Conservation (phyloP, 2,888 invertebrate genomes). For the Villa cingulata region DNA sequence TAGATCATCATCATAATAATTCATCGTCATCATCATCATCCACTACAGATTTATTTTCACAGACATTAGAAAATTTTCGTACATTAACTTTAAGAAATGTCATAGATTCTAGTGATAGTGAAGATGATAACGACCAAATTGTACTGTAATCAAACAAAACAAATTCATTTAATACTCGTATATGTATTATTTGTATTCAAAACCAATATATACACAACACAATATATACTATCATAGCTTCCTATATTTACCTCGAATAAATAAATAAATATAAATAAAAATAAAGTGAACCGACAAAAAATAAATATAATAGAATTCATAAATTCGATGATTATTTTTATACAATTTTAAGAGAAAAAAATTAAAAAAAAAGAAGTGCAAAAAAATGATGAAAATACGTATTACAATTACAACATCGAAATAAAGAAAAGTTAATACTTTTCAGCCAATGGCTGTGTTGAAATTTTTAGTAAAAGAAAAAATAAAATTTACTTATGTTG, state of each 20-base stretch:
- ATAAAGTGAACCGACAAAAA: not conserved
- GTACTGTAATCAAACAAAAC: conserved; percentile 14
- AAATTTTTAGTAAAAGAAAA: not conserved
- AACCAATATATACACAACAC: too few relatives aligned
- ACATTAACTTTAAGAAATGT: conserved; percentile 30
- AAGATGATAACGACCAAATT: conserved; percentile 22
- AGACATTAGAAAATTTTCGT: conserved; percentile 34
- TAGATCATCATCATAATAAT: not conserved
- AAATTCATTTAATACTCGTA: not conserved
- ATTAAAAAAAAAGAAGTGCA: too few relatives aligned
- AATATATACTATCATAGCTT: not conserved
- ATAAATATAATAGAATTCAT: not conserved
- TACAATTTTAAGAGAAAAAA: not conserved
- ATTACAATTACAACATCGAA: not conserved
- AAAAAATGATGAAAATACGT: too few relatives aligned
- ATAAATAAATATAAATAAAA: not conserved
- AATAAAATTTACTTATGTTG: too few relatives aligned
- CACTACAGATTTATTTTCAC: conserved; percentile 28
- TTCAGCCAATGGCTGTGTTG: not conserved
- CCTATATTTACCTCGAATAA: not conserved
- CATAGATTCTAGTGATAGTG: conserved; percentile 30
- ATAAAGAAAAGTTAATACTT: not conserved
- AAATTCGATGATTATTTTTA: not conserved
- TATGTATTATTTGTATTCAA: too few relatives aligned
- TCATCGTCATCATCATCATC: not conserved